Evolutionary conservation across 2,888 invertebrate genomes (phyloP), one percentile per base, ranked within the genome.

Genomic region (Onthophagus sagittarius): DNA sequence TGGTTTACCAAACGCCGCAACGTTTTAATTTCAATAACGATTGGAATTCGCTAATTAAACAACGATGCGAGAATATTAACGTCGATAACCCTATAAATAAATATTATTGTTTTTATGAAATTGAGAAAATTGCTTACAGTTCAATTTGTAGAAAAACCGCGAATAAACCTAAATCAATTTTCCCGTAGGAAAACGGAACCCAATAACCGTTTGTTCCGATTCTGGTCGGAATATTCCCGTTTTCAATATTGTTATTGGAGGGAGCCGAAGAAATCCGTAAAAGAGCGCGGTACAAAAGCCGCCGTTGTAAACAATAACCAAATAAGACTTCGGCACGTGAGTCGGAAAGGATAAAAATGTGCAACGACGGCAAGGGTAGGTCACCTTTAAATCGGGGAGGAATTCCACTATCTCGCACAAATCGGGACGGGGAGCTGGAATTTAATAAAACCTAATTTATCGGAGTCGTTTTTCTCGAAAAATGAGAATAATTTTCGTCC

Each of bases 361-460:
- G 7, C 39, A 23, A 23, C 23, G 9, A 9, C 39, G 39, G 39
- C 39, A 53, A 53, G 2, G 11, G 39, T 9, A 53, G 39, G 39
- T 53, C 39, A 53, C 39, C 39, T 53, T 53, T 53, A 53, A 53
- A 53, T 1, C 39, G 39, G 39, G 39, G 39, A 11, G 39, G 39
- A 53, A 53, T 53, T 53, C 39, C 39, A 53, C 39, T 53, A 53
- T 53, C 39, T 7, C 23, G 31, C 23, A 32, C 23, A 23, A 67
- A 67, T 67, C 67, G 67, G 67, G 32, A 67, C 23, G n/a, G 23
- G 23, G 31, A n/a, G 32, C 9, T 23, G 67, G 67, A 67, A 67
- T 67, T 67, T 67, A 67, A 67, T 67, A 67, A 67, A 67, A 67
- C 67, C 67, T 67, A 67, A 67, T 67, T 67, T 67, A 67, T 67